Evolutionary conservation across 2,888 invertebrate species (phyloP).

Genomic region (Ophonus ardosiacus): DNA sequence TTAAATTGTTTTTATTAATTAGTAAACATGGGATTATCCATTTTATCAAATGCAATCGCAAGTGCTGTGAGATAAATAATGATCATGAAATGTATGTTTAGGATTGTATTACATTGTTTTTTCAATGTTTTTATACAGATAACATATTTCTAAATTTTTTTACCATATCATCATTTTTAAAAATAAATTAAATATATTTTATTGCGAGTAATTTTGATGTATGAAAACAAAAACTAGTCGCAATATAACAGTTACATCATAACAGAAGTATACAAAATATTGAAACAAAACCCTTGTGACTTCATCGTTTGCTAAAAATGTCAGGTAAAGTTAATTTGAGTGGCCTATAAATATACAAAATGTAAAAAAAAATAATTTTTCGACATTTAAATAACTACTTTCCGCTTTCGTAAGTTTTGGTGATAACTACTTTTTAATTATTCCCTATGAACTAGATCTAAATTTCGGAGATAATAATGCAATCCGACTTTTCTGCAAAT

Average conservation of each 20-base stretch:
- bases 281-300: too few species aligned
- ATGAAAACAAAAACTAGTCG: too few species aligned
- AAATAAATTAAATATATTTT: not conserved
- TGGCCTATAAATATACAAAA: too few species aligned
- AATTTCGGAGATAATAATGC: not conserved
- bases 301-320: too few species aligned
- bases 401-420: not conserved
- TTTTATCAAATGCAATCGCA: slow-evolving; percentile 31
- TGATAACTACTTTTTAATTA: not conserved
- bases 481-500: not conserved
- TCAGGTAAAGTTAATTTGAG: too few species aligned
- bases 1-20: slow-evolving; percentile 40
- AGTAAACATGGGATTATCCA: slow-evolving; percentile 28
- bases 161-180: not conserved
- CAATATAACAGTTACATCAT: too few species aligned
- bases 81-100: not conserved
- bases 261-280: too few species aligned
- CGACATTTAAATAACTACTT: not conserved
- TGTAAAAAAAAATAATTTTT: too few species aligned
- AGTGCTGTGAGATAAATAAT: slow-evolving; percentile 8
- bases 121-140: not conserved
- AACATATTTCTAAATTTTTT: not conserved
- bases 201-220: too few species aligned
- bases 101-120: not conserved
- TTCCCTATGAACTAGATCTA: not conserved